A percentile compares a stretch with the other conserved stretches of the same genome.
Conservation (phyloP, 2,113 vertebrate genomes). For the Ascaphus truei region DNA sequence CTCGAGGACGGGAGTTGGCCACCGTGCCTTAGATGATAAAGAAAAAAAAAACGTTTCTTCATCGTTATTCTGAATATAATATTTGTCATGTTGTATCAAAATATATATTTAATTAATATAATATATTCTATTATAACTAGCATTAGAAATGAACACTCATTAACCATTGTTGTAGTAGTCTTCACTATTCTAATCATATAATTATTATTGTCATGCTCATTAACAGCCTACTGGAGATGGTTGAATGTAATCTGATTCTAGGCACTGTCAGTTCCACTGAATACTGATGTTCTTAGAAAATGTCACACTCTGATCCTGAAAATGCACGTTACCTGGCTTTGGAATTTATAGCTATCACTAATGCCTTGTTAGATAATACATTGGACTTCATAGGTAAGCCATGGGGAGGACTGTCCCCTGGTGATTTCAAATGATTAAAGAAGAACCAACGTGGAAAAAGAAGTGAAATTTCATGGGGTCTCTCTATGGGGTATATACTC, state of each 20-base stretch:
- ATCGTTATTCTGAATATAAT: no score
- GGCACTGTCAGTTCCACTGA: neutral
- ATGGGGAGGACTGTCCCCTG: no score
- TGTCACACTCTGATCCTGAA: neutral
- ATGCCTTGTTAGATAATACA: neutral
- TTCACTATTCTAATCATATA: neutral
- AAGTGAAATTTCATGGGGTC: no score
- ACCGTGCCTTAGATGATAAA: no score
- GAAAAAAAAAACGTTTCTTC: no score
- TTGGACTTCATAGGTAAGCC: neutral
- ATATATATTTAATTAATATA: neutral
- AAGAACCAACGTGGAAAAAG: no score
- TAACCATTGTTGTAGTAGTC: neutral
- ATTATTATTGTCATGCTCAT: conserved; percentile 8
- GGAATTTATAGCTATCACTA: neutral
- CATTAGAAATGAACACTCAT: neutral
- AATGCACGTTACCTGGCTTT: neutral
- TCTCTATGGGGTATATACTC: no score
- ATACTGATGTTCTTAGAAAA: neutral
- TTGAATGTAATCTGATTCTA: neutral
- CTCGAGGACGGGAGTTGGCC: no score
- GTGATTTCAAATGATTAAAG: no score
- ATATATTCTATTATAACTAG: neutral
- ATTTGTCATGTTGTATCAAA: neutral
- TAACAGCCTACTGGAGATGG: neutral